Evolutionary conservation across 2,888 invertebrate species (phyloP), one percentile per base, ranked within the genome.

Genomic region (Cosmia trapezina): DNA sequence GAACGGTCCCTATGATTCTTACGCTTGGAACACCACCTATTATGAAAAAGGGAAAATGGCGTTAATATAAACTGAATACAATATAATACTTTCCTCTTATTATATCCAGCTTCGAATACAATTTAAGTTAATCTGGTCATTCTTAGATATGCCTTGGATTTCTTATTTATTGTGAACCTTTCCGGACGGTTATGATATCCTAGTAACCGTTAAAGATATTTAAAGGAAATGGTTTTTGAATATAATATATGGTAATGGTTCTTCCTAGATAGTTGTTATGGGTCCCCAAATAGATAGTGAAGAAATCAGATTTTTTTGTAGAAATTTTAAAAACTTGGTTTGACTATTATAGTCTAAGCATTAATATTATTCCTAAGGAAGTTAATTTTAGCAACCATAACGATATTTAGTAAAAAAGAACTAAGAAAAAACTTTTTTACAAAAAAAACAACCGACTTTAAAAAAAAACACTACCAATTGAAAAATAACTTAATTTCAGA

Each of bases 131-230:
- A 70, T 66, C 65, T 54, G 61, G 62, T 33, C 68, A 57, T 65
- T 69, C 41, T 81, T 47, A 60, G 45, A 56, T 49, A 54, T 68
- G 76, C 19, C 45, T 57, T 51, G 65, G 76, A 56, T 57, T 66
- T 77, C 19, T 77, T 79, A 82, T 79, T 82, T 79, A 82, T 77
- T 82, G 62, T 81, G 19, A 63, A 53, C 62, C 53, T 66, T 77
- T 81, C 62, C 77, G 33, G 65, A 1, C 45, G 22, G 54, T 56
- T 68, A 56, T 60, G 53, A 22, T 49, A 37, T 66, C 43, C 28
- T 22, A 19, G 51, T 56, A 51, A 22, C 47, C 19, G 33, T 57
- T 76, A 57, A 9, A 47, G 53, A 57, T 57, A 53, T 64, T 33
- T 41, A 22, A 49, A 53, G 81, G 78, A 76, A 78, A 64, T 69